Evolutionary conservation across 2,888 invertebrate genomes (phyloP).

Genomic region (Cynaeus angustus): DNA sequence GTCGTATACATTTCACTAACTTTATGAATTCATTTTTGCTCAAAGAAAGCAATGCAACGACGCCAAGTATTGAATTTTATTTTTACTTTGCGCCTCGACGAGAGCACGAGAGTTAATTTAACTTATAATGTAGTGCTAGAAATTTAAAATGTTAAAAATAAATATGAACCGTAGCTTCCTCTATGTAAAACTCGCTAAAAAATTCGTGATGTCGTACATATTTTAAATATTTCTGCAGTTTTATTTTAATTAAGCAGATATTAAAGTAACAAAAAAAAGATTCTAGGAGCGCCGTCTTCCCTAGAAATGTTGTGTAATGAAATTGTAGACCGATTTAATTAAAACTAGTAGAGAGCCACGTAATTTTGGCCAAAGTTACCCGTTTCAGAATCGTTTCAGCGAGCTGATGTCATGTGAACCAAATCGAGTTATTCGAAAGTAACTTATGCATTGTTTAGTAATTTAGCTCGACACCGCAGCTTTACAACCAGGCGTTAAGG

Average conservation of each 20-base stretch:
- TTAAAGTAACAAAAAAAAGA: constrained; percentile 16
- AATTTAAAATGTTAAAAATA: constrained; percentile 28
- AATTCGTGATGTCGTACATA: constrained; percentile 3
- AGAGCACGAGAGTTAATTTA: constrained; percentile 42
- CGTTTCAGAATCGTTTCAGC: constrained; percentile 43
- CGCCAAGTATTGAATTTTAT: constrained; percentile 47
- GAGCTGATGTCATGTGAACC: constrained; percentile 51
- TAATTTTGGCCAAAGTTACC: constrained; percentile 42
- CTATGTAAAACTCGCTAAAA: background rate
- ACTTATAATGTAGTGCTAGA: constrained; percentile 41
- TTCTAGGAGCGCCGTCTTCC: constrained; percentile 12
- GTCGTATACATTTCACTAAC: constrained; percentile 35
- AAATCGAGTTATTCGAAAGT: constrained; percentile 57
- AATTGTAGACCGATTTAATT: constrained; percentile 42
- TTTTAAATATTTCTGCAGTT: constrained; percentile 20
- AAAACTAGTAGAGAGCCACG: constrained; percentile 43
- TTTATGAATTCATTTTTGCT: constrained; percentile 46
- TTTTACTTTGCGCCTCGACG: constrained; percentile 31
- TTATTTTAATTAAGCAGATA: constrained; percentile 12
- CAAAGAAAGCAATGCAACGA: constrained; percentile 42
- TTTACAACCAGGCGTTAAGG: constrained; percentile 52
- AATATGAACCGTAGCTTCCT: constrained; percentile 2
- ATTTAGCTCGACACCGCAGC: constrained; percentile 55
- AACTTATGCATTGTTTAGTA: constrained; percentile 60
- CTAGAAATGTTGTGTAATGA: constrained; percentile 36